phyloP scores from a whole-genome alignment of 1,140 invertebrate genomes.

The Mesaphorura yosii region DNA sequence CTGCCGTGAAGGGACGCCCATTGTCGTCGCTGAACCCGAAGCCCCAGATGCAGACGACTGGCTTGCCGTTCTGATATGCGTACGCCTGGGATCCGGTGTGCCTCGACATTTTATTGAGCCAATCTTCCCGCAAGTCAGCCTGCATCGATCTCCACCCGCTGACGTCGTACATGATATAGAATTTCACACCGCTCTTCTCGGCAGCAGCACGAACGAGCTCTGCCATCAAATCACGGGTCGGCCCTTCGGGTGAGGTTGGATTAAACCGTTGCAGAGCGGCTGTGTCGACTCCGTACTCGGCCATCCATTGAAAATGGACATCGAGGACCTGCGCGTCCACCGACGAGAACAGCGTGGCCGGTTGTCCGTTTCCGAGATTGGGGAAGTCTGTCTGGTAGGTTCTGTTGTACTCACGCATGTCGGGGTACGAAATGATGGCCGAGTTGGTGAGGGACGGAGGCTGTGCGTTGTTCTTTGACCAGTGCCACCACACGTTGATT shows the following conservation, averaged over 20 bases:
- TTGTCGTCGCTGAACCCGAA: not conserved
- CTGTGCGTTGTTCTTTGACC: not conserved
- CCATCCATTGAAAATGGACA: not conserved
- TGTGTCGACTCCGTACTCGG: not conserved
- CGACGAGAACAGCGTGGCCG: not conserved
- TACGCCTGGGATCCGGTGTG: not conserved
- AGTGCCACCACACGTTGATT: not conserved
- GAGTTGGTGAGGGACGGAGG: not conserved
- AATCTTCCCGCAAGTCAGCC: not conserved
- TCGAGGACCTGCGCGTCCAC: not conserved
- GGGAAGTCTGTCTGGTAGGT: not conserved
- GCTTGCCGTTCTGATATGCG: not conserved
- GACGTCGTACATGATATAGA: constrained; percentile 4
- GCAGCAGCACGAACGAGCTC: not conserved
- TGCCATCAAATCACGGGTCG: not conserved
- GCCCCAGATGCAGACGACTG: not conserved
- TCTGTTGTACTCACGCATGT: not conserved
- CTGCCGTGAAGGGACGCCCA: not conserved
- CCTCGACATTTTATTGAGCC: not conserved
- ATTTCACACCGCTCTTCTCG: not conserved
- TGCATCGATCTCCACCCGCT: not conserved
- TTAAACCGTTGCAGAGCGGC: not conserved
- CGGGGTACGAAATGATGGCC: not conserved
- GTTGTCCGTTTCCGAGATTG: not conserved
- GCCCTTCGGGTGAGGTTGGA: not conserved